phyloP scores from a whole-genome alignment of 2,888 invertebrate species.

The Pharmacophagus antenor region DNA sequence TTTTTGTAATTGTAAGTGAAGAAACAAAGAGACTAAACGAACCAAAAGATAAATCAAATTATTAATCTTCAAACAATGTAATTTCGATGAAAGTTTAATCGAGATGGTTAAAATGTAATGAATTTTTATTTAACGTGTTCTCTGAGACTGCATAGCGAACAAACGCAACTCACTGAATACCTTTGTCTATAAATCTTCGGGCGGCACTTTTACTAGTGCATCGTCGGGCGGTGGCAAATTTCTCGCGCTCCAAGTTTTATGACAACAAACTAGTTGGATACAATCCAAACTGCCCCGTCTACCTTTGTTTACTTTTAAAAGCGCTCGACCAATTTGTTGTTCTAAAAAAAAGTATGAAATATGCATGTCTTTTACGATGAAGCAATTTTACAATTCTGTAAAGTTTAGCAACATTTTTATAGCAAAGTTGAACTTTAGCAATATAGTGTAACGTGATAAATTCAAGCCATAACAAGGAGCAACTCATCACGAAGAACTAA shows the following conservation, averaged over 20 bases:
- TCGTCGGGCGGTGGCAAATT: conserved; percentile 15
- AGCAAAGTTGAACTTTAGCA: not conserved
- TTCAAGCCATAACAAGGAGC: too few species aligned
- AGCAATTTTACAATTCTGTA: not conserved
- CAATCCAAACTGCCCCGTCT: not conserved
- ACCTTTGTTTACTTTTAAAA: conserved; percentile 4
- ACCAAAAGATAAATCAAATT: not conserved
- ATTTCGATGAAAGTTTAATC: too few species aligned
- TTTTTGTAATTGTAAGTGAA: too few species aligned
- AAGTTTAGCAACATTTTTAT: not conserved
- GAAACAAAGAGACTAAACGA: too few species aligned
- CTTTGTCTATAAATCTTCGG: conserved; percentile 12
- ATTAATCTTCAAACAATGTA: too few species aligned
- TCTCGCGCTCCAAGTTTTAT: conserved; percentile 17
- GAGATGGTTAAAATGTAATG: too few species aligned
- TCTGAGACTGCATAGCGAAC: not conserved
- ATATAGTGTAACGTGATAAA: too few species aligned
- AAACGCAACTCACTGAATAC: conserved; percentile 9
- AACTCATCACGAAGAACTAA: too few species aligned
- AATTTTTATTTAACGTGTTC: not conserved
- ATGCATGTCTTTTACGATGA: not conserved
- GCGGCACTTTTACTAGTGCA: conserved; percentile 4
- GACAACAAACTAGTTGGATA: conserved; percentile 18
- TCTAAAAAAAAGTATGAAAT: not conserved
- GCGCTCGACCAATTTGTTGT: not conserved